These are phyloP conservation scores for Phortica okadai DNA, from an alignment of 2,888 invertebrate genomes.

Conservation along the genomic window DNA sequence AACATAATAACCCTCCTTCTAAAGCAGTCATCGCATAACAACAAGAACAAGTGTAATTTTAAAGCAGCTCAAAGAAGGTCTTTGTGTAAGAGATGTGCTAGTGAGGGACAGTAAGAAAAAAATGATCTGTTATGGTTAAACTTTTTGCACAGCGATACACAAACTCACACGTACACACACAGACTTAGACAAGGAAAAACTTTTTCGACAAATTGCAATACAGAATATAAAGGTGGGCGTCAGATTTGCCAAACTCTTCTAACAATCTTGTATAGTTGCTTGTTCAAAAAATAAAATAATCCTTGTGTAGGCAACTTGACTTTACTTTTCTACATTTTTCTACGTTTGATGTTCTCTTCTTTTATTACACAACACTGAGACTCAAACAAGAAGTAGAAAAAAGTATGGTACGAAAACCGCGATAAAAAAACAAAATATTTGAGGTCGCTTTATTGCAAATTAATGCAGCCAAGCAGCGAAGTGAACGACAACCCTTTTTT, in stretches of 20 bases:
- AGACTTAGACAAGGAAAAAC: conserved; percentile 40
- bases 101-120: conserved; percentile 42
- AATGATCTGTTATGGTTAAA: conserved; percentile 67
- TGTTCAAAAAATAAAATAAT: neutral
- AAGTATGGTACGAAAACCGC: neutral
- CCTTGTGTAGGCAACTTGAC: too few relatives aligned
- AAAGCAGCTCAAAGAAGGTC: neutral
- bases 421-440: neutral
- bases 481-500: neutral
- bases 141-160: conserved; percentile 43
- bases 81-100: neutral
- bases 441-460: conserved; percentile 2
- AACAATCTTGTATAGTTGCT: too few relatives aligned
- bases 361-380: too few relatives aligned
- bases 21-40: neutral
- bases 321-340: conserved; percentile 3
- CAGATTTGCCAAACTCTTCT: too few relatives aligned
- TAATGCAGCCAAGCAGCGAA: neutral
- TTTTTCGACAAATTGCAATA: conserved; percentile 66
- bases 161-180: too few relatives aligned
- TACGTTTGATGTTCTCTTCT: too few relatives aligned
- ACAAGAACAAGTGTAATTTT: neutral
- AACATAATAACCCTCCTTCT: neutral
- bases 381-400: too few relatives aligned
- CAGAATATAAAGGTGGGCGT: conserved; percentile 50